Percentiles rank a stretch among this genome's conserved stretches.
Evolutionary conservation across 2,113 vertebrate species (phyloP).

Genomic region (Trichomycterus rosablanca): DNA sequence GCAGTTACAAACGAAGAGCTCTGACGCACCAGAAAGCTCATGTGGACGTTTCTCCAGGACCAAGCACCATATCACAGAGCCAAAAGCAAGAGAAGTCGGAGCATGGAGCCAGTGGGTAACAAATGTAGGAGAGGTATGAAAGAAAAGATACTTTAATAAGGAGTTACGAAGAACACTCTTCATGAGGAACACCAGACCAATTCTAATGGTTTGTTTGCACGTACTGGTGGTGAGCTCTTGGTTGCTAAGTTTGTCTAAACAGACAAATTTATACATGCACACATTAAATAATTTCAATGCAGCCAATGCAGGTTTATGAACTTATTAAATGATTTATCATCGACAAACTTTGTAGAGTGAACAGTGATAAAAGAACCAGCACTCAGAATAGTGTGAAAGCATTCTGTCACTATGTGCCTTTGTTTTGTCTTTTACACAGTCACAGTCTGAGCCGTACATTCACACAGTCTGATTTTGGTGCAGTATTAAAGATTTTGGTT

Average conservation of each 20-base stretch:
- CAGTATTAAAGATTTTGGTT: constrained; percentile 24
- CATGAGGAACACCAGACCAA: too few relatives aligned
- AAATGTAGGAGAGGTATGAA: background rate
- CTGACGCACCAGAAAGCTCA: constrained; percentile 62
- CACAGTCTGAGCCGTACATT: constrained; percentile 25
- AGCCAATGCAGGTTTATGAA: too few relatives aligned
- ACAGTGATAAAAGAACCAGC: too few relatives aligned
- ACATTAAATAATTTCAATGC: too few relatives aligned
- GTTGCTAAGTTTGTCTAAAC: too few relatives aligned
- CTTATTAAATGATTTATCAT: too few relatives aligned
- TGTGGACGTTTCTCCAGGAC: constrained; percentile 68
- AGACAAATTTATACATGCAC: too few relatives aligned
- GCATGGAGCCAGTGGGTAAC: background rate
- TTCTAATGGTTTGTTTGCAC: too few relatives aligned
- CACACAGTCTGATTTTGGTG: constrained; percentile 9
- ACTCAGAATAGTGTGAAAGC: background rate
- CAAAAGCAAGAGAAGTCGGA: constrained; percentile 14
- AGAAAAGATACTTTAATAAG: constrained; percentile 12
- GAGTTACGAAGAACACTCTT: too few relatives aligned
- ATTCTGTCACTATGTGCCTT: constrained; percentile 31
- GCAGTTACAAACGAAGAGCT: constrained; percentile 53
- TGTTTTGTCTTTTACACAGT: constrained; percentile 6
- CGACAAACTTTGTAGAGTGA: too few relatives aligned
- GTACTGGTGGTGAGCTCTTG: too few relatives aligned
- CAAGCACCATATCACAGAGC: constrained; percentile 39